A percentile compares a stretch with the other conserved stretches of the same genome.
These are phyloP conservation scores for Drosophila melanica DNA, from an alignment of 1,140 invertebrate genomes.

Conservation along the genomic window DNA sequence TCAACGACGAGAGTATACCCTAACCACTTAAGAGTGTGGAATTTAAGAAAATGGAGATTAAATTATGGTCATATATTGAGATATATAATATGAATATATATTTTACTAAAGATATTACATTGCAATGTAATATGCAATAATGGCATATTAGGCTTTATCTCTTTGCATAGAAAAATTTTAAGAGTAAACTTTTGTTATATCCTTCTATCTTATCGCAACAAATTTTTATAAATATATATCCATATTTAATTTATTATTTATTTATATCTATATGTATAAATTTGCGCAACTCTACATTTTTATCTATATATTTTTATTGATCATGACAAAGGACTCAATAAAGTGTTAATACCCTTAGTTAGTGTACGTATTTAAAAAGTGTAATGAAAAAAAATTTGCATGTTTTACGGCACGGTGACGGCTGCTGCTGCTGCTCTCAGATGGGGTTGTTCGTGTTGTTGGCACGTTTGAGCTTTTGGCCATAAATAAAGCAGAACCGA, in stretches of 20 bases:
- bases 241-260: not conserved
- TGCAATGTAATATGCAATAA: no score
- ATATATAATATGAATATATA: no score
- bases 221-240: not conserved
- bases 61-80: no score
- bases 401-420: slow-evolving; percentile 46
- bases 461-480: slow-evolving; percentile 28
- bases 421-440: slow-evolving; percentile 17
- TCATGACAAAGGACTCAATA: not conserved
- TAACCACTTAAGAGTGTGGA: not conserved
- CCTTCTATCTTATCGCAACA: no score
- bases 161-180: no score
- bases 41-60: no score
- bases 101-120: no score
- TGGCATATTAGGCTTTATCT: no score
- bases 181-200: no score
- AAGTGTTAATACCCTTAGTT: not conserved
- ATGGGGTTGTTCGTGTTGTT: slow-evolving; percentile 53
- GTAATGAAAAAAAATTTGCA: slow-evolving; percentile 68
- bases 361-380: slow-evolving; percentile 20
- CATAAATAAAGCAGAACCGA: slow-evolving; percentile 31
- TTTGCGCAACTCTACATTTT: no score
- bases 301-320: not conserved
- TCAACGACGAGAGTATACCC: not conserved
- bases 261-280: no score